A percentile compares a stretch with the other conserved stretches of the same genome.
phyloP scores from a whole-genome alignment of 2,113 vertebrate genomes.

The Oophaga pumilio region DNA sequence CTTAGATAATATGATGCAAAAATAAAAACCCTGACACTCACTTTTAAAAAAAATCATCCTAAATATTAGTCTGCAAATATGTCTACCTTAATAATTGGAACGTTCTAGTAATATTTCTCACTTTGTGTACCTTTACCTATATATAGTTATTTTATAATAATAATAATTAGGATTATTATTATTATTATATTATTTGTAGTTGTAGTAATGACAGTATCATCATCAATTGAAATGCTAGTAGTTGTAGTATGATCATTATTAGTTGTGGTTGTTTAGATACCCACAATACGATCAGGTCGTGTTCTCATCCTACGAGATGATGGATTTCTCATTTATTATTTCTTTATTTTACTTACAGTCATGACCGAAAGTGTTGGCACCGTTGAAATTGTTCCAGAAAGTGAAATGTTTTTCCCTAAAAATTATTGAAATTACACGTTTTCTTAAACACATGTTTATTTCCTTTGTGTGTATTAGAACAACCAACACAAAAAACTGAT shows the following conservation, averaged over 20 bases:
- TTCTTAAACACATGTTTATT: no score
- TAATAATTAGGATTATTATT: not conserved
- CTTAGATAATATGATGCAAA: no score
- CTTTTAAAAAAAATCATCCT: not conserved
- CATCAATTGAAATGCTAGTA: not conserved
- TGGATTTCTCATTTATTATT: not conserved
- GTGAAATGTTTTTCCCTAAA: no score
- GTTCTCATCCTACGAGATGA: not conserved
- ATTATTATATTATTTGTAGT: not conserved
- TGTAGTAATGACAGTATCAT: not conserved
- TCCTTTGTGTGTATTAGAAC: no score
- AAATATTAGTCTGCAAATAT: not conserved
- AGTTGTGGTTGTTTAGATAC: not conserved
- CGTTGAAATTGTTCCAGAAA: no score
- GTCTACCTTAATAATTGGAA: not conserved
- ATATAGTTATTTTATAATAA: not conserved
- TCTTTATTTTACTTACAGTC: no score
- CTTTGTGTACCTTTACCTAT: not conserved
- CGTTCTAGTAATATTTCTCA: not conserved
- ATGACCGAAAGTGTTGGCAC: no score
- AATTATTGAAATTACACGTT: no score
- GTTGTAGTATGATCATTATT: not conserved
- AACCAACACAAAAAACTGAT: no score
- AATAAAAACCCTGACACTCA: not conserved
- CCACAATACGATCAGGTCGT: not conserved